phyloP scores from a whole-genome alignment of 2,797 vertebrate species.

The Crotalus adamanteus region DNA sequence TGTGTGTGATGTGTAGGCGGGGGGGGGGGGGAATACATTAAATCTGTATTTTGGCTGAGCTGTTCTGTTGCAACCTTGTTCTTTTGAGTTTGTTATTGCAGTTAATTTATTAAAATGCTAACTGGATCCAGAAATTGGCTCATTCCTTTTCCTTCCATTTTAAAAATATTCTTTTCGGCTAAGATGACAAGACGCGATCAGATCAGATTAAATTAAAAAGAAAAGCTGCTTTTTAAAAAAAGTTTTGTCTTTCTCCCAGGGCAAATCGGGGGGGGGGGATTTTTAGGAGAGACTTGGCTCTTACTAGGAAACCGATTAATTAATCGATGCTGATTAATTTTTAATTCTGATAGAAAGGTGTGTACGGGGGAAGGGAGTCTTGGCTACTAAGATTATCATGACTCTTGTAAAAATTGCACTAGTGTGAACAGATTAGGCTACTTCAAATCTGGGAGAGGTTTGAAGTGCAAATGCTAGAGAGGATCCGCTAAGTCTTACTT shows the following conservation, averaged over 20 bases:
- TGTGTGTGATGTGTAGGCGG: fast-evolving
- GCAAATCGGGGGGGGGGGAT: not conserved
- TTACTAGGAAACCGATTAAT: not conserved
- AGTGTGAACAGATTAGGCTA: not conserved
- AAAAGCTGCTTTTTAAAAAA: not conserved
- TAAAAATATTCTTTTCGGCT: not conserved
- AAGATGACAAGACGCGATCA: not conserved
- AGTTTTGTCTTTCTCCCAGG: not conserved
- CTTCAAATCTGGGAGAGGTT: not conserved
- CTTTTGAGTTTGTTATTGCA: not conserved
- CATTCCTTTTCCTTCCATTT: not conserved
- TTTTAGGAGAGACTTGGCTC: not conserved
- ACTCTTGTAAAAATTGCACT: not conserved
- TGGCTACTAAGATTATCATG: not conserved
- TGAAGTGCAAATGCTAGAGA: not conserved
- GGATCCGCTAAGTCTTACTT: not conserved
- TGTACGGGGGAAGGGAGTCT: no score
- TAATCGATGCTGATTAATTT: not conserved
- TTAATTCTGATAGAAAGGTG: not conserved
- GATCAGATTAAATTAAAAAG: not conserved
- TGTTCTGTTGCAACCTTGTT: not conserved
- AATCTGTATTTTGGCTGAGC: not conserved
- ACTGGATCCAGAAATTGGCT: not conserved
- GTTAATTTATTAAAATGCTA: not conserved
- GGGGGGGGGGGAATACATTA: not conserved